Conservation (phyloP, 2,113 vertebrate species). For the Tonatia bakeri region DNA sequence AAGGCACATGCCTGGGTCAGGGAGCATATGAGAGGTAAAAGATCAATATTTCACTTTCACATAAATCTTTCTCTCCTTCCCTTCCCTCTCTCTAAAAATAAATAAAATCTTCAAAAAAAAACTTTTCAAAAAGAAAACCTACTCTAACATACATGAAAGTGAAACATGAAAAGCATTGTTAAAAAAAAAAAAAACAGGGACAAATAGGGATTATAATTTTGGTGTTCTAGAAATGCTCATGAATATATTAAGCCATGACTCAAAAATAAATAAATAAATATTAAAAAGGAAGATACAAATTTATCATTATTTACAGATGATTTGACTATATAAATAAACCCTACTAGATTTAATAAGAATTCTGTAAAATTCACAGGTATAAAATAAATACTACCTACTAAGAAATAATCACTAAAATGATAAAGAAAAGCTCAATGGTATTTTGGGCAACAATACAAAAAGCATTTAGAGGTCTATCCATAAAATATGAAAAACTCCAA, state of each 20-base stretch:
- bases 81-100: no score
- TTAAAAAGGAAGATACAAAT: not conserved
- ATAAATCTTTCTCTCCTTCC: no score
- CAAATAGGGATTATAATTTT: not conserved
- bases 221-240: not conserved
- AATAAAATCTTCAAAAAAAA: no score
- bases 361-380: not conserved
- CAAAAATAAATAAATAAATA: not conserved
- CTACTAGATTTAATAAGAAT: not conserved
- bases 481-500: slow-evolving; percentile 35
- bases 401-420: not conserved
- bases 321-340: not conserved
- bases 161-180: not conserved
- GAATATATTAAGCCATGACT: not conserved
- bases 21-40: no score
- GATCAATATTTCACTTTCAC: no score
- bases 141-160: slow-evolving; percentile 14
- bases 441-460: not conserved
- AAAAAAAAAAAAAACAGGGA: not conserved
- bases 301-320: not conserved
- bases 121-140: not conserved
- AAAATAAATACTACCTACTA: slow-evolving; percentile 35
- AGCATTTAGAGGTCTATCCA: not conserved
- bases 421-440: not conserved
- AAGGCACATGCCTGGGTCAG: no score